A percentile compares a stretch with the other conserved stretches of the same genome.
Evolutionary conservation across 2,888 invertebrate species (phyloP).

Genomic region (Chloromyia formosa): DNA sequence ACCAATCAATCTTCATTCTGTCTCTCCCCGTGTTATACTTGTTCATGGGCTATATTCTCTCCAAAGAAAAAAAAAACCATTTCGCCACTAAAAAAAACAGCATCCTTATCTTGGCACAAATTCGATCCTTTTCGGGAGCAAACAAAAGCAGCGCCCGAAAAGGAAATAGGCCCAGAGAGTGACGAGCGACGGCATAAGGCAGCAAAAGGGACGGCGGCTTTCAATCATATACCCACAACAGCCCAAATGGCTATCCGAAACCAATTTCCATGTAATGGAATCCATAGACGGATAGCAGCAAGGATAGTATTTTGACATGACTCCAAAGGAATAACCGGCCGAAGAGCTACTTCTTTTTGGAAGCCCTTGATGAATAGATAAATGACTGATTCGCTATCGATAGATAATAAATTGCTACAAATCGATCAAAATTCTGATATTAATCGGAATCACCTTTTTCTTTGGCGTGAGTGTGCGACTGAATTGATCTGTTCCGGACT

Average conservation of each 20-base stretch:
- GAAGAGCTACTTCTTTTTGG: too few relatives aligned
- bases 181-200: too few relatives aligned
- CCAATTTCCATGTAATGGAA: slow-evolving; percentile 39
- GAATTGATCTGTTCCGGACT: too few relatives aligned
- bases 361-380: slow-evolving; percentile 4
- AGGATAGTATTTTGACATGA: slow-evolving; percentile 2
- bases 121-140: too few relatives aligned
- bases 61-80: neutral
- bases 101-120: slow-evolving; percentile 10
- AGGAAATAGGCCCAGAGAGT: neutral
- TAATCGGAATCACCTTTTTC: slow-evolving; percentile 35
- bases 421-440: slow-evolving; percentile 38
- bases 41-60: too few relatives aligned
- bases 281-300: neutral
- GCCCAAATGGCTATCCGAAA: slow-evolving; percentile 36
- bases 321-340: neutral
- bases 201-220: too few relatives aligned
- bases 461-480: too few relatives aligned
- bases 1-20: neutral
- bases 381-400: slow-evolving; percentile 1
- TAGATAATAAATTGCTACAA: slow-evolving; percentile 35
- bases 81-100: neutral
- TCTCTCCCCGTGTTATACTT: neutral
- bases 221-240: slow-evolving; percentile 36
- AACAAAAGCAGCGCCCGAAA: neutral